Conservation (phyloP, 2,888 invertebrate species). For the Philereme transversata region DNA sequence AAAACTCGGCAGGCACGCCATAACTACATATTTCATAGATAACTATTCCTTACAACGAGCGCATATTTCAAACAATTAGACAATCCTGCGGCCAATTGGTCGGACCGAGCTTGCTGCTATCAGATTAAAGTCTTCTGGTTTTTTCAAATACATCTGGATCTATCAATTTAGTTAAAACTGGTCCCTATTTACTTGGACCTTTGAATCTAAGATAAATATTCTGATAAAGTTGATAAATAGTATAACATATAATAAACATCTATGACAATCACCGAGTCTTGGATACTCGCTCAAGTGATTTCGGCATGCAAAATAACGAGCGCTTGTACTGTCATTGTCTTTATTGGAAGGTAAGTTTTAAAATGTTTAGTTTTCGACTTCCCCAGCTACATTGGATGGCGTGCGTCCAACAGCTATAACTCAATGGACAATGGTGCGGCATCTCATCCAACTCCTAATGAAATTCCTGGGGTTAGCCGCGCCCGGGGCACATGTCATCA, state of each 20-base stretch:
- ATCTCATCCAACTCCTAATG: slow-evolving; percentile 71
- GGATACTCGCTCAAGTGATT: no score
- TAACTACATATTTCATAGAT: slow-evolving; percentile 30
- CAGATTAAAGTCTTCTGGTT: not conserved
- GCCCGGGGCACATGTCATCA: slow-evolving; percentile 43
- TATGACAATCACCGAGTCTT: no score
- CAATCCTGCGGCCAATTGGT: slow-evolving; percentile 70
- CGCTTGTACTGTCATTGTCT: no score
- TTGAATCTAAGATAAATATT: no score
- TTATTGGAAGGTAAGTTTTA: no score
- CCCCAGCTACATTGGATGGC: slow-evolving; percentile 42
- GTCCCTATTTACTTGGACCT: no score
- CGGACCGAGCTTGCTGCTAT: slow-evolving; percentile 46
- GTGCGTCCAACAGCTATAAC: slow-evolving; percentile 62
- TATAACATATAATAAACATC: no score
- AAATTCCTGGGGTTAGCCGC: slow-evolving; percentile 66
- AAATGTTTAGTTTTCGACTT: slow-evolving; percentile 5
- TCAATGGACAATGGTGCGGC: slow-evolving; percentile 73
- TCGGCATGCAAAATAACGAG: no score
- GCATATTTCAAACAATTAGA: slow-evolving; percentile 79
- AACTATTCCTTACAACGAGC: slow-evolving; percentile 60
- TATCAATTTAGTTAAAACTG: no score
- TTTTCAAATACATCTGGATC: no score
- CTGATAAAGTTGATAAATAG: no score
- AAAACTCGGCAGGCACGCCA: slow-evolving; percentile 31